Conservation (phyloP, 2,797 vertebrate species). For the Sebastiscus albofasciatus region DNA sequence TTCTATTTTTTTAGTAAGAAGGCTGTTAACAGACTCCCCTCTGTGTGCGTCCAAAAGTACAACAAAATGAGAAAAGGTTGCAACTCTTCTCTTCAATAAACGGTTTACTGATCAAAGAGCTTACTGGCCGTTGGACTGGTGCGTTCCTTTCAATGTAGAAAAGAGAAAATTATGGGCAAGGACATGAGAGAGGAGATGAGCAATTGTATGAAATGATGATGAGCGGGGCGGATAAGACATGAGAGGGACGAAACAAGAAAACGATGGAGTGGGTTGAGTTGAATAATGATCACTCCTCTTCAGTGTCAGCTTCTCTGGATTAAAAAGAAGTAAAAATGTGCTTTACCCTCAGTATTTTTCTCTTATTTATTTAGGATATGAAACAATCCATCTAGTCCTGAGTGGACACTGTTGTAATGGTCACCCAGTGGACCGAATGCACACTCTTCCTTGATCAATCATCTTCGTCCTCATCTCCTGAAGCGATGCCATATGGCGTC, state of each 20-base stretch:
- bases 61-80: background rate
- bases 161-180: background rate
- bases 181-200: background rate
- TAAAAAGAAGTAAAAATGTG: background rate
- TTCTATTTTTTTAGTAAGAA: background rate
- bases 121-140: background rate
- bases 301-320: conserved; percentile 8
- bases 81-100: background rate
- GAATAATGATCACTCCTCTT: conserved; percentile 16
- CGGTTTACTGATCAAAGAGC: background rate
- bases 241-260: background rate
- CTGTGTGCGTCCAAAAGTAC: background rate
- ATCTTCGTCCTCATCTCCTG: conserved; percentile 56
- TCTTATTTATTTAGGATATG: background rate
- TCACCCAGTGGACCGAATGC: conserved; percentile 20
- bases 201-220: background rate
- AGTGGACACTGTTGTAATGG: conserved; percentile 12
- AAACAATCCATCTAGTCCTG: background rate
- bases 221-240: background rate
- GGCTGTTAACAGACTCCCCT: background rate
- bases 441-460: conserved; percentile 48
- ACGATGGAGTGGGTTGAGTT: conserved; percentile 3
- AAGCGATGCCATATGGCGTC: conserved; percentile 77
- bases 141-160: background rate
- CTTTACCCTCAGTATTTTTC: background rate